Percentiles rank a stretch among this genome's conserved stretches.
Conservation (phyloP, 2,888 invertebrate species). For the Boloria euphrosyne region DNA sequence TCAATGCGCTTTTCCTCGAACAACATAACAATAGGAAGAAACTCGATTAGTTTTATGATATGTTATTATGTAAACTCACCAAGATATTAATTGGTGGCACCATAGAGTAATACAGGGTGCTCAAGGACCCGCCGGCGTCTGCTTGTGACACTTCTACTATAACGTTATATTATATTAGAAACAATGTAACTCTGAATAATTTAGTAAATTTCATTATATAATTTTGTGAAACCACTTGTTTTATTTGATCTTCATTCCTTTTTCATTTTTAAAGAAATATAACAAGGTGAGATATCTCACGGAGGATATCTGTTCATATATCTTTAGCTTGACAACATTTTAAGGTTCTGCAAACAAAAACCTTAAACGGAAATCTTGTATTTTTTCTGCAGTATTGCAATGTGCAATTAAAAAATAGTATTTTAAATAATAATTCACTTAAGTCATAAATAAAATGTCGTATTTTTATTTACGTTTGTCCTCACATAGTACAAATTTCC, state of each 20-base stretch:
- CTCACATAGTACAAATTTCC: no score
- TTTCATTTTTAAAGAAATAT: neutral
- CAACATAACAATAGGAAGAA: neutral
- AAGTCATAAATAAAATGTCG: no score
- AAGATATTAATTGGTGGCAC: constrained; percentile 13
- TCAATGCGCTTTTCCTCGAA: neutral
- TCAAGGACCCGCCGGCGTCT: constrained; percentile 16
- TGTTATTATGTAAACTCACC: neutral
- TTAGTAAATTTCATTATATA: constrained; percentile 59
- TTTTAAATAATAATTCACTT: no score
- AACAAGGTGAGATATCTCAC: neutral
- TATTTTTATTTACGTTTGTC: no score
- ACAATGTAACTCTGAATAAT: constrained; percentile 49
- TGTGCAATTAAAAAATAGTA: no score
- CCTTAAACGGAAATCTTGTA: no score
- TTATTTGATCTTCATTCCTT: constrained; percentile 41
- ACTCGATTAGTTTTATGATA: constrained; percentile 7
- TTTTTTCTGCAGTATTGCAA: no score
- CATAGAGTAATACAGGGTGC: constrained; percentile 9
- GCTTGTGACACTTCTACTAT: constrained; percentile 46
- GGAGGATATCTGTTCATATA: neutral
- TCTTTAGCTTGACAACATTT: no score
- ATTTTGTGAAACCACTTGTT: constrained; percentile 57
- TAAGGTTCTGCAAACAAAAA: no score
- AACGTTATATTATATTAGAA: constrained; percentile 50